Evolutionary conservation across 2,113 vertebrate genomes (phyloP).

Genomic region (Azemiops feae): DNA sequence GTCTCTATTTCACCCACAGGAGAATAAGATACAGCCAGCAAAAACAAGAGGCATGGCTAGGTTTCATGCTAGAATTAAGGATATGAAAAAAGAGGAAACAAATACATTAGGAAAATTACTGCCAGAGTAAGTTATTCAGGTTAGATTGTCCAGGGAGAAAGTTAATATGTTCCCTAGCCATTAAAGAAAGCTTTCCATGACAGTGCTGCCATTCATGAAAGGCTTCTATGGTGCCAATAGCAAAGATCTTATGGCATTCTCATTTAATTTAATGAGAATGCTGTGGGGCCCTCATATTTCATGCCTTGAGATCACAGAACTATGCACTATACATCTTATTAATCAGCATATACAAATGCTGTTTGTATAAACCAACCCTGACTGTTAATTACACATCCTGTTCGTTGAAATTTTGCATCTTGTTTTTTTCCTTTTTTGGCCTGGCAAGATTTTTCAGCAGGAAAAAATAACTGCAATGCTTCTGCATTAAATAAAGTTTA

Average conservation of each 20-base stretch:
- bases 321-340: slow-evolving; percentile 35
- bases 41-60: slow-evolving; percentile 36
- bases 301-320: slow-evolving; percentile 42
- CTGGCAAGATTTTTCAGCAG: slow-evolving; percentile 14
- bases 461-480: slow-evolving; percentile 5
- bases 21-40: slow-evolving; percentile 49
- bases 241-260: slow-evolving; percentile 42
- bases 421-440: background rate
- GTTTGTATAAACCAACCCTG: slow-evolving; percentile 41
- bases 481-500: slow-evolving; percentile 33
- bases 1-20: slow-evolving; percentile 30
- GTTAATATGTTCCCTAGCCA: slow-evolving; percentile 25
- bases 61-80: slow-evolving; percentile 39
- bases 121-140: slow-evolving; percentile 33
- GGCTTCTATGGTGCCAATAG: slow-evolving; percentile 25
- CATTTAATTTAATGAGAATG: slow-evolving; percentile 44
- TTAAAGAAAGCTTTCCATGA: slow-evolving; percentile 40
- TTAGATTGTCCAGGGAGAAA: slow-evolving; percentile 47
- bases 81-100: slow-evolving; percentile 38
- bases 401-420: slow-evolving; percentile 4
- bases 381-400: slow-evolving; percentile 34
- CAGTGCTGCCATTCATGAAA: slow-evolving; percentile 41
- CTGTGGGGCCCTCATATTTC: slow-evolving; percentile 36
- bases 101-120: slow-evolving; percentile 51
- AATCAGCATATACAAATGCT: slow-evolving; percentile 41